Evolutionary conservation across 64 coral and sea anemone species (phyloP).

Genomic region (Stichodactyla helianthus): DNA sequence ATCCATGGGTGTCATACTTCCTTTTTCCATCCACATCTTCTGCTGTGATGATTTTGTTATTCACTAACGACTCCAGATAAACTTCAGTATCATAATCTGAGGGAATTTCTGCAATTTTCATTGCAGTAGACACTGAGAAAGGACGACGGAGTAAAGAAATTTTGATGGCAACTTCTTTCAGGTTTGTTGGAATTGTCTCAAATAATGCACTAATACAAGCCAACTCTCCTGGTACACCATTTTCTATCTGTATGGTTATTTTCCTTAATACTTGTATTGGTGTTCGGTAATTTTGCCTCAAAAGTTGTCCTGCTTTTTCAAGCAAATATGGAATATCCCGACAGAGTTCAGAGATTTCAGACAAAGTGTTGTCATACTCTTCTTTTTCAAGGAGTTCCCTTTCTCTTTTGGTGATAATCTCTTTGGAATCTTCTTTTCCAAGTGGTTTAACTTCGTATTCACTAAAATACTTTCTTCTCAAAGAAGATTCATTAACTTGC

Average conservation of each 20-base stretch:
- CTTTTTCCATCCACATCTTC: conserved; percentile 12
- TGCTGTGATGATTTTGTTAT: neutral
- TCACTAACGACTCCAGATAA: conserved; percentile 21
- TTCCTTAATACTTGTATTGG: neutral
- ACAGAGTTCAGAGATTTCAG: neutral
- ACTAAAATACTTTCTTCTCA: neutral
- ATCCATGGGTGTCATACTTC: conserved; percentile 6
- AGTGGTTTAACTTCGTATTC: conserved; percentile 22
- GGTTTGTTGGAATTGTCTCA: neutral
- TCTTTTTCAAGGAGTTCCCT: neutral
- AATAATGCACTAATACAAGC: conserved; percentile 1
- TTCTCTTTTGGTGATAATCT: neutral
- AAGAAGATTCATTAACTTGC: neutral
- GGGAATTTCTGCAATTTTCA: conserved; percentile 1
- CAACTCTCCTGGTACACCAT: neutral
- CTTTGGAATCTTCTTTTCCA: neutral
- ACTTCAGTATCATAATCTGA: neutral
- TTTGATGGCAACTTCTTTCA: conserved; percentile 27
- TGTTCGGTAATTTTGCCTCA: neutral
- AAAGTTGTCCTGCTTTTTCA: neutral
- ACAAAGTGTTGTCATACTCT: neutral
- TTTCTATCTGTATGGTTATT: neutral
- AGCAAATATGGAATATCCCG: conserved; percentile 18
- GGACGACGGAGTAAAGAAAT: conserved; percentile 30
- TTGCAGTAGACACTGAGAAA: conserved; percentile 26